These are phyloP conservation scores for Balanococcus diminutus DNA, from an alignment of 2,888 invertebrate species.

Conservation along the genomic window DNA sequence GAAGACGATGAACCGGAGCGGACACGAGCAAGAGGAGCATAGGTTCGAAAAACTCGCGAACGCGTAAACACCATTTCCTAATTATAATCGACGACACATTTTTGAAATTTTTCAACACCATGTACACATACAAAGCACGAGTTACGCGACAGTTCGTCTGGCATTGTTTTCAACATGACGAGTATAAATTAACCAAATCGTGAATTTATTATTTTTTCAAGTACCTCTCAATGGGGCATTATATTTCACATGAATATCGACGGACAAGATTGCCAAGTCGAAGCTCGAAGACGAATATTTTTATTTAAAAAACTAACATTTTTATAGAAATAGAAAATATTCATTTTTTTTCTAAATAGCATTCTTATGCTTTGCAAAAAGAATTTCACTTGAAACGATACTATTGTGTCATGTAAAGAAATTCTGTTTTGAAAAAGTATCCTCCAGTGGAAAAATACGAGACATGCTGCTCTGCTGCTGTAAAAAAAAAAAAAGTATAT, in stretches of 20 bases:
- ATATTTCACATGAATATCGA: too few relatives aligned
- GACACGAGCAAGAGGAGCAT: background rate
- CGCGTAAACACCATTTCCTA: background rate
- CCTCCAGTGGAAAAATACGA: background rate
- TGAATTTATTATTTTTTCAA: too few relatives aligned
- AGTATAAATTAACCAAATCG: background rate
- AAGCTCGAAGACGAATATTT: background rate
- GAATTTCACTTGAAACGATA: background rate
- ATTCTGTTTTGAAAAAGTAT: background rate
- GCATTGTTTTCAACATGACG: too few relatives aligned
- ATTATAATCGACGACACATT: slow-evolving; percentile 6
- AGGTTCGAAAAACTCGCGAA: background rate
- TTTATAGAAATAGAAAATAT: background rate
- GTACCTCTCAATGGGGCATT: too few relatives aligned
- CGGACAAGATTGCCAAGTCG: too few relatives aligned
- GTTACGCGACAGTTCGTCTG: background rate
- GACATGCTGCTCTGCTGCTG: too few relatives aligned
- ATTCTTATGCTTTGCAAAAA: background rate
- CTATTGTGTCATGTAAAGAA: background rate
- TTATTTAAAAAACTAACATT: background rate
- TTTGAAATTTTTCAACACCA: slow-evolving; percentile 11
- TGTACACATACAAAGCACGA: background rate
- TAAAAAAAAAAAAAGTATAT: background rate
- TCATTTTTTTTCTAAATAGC: background rate
- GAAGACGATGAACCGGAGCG: background rate